phyloP scores from a whole-genome alignment of 2,888 invertebrate genomes.

The Meiosimyza decipiens region DNA sequence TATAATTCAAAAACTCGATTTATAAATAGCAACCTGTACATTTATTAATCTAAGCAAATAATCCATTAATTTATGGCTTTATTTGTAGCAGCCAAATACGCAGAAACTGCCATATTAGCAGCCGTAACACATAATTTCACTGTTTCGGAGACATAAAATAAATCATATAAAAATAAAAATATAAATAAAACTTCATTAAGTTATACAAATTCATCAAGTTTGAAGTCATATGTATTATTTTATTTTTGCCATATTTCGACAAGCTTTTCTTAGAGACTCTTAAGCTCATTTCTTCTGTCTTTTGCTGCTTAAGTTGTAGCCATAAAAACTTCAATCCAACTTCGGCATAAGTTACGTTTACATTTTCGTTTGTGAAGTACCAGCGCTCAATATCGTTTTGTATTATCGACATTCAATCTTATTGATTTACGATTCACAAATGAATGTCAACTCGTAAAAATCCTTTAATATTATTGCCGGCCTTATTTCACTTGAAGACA shows the following conservation, averaged over 20 bases:
- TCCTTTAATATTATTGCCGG: slow-evolving; percentile 32
- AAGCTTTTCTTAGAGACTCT: no score
- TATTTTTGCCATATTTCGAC: no score
- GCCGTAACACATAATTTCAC: no score
- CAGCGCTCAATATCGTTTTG: neutral
- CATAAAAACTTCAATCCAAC: slow-evolving; percentile 25
- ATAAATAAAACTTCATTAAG: neutral
- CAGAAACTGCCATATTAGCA: no score
- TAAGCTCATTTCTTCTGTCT: neutral
- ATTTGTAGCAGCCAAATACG: neutral
- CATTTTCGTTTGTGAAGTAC: slow-evolving; percentile 12
- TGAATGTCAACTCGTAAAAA: slow-evolving; percentile 35
- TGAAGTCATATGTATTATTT: neutral
- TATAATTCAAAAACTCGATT: no score
- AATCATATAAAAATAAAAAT: neutral
- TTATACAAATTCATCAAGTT: slow-evolving; percentile 1
- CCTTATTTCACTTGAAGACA: slow-evolving; percentile 30
- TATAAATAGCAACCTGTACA: neutral
- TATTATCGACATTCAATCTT: slow-evolving; percentile 36
- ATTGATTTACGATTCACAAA: slow-evolving; percentile 36
- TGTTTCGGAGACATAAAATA: neutral
- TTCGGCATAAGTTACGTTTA: slow-evolving; percentile 3
- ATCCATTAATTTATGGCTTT: slow-evolving; percentile 22
- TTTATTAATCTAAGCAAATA: slow-evolving; percentile 3
- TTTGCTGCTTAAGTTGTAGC: neutral